These are phyloP conservation scores for Passer montanus DNA, from an alignment of 2,113 vertebrate species.

Conservation along the genomic window DNA sequence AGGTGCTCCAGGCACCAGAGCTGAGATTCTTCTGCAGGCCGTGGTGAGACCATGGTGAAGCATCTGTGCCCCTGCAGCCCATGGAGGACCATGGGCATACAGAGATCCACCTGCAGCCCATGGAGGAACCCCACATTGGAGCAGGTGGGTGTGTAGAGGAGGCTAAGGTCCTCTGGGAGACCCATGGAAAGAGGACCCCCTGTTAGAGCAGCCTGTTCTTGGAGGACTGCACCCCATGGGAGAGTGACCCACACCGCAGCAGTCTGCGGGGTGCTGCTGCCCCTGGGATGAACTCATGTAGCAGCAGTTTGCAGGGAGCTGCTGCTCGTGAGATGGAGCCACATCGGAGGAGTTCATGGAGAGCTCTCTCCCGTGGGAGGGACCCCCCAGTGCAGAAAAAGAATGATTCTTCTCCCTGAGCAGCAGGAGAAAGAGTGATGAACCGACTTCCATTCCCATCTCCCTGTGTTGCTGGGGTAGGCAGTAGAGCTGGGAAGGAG, in stretches of 20 bases:
- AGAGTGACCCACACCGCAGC: accelerated
- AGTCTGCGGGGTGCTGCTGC: neutral
- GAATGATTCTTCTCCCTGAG: neutral
- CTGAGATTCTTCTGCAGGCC: neutral
- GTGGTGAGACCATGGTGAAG: neutral
- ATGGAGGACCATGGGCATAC: accelerated
- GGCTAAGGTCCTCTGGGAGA: too few relatives aligned
- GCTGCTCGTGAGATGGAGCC: neutral
- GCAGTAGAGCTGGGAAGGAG: neutral
- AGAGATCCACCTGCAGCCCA: neutral
- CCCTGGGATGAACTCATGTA: accelerated
- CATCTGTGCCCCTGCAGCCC: neutral
- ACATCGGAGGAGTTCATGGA: accelerated
- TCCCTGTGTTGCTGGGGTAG: neutral
- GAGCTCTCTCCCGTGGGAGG: neutral
- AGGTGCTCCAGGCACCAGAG: neutral
- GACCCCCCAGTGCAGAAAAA: accelerated
- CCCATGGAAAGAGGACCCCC: neutral
- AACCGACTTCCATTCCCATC: neutral
- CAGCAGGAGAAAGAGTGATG: neutral
- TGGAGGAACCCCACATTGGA: accelerated
- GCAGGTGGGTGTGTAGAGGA: neutral
- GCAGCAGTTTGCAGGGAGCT: neutral
- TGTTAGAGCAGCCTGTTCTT: neutral
- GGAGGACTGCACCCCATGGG: accelerated